phyloP scores from a whole-genome alignment of 1,140 invertebrate genomes.

The Papilio machaon region DNA sequence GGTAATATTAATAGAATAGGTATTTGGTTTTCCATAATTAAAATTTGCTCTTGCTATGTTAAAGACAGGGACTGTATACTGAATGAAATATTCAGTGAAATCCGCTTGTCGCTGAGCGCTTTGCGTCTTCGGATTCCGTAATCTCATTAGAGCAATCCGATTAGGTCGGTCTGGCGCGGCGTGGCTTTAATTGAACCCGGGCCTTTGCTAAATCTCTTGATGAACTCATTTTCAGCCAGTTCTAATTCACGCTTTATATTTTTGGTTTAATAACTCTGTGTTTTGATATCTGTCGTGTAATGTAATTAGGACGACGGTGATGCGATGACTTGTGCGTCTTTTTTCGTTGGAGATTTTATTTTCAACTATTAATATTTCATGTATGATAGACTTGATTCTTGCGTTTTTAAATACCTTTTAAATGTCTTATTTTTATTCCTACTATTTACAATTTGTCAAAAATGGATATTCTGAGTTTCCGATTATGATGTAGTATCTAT shows the following conservation, averaged over 20 bases:
- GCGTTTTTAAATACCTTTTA: too few species aligned
- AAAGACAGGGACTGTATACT: not conserved
- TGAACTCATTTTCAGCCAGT: not conserved
- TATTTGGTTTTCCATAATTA: not conserved
- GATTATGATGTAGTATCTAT: not conserved
- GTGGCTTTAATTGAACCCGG: constrained; percentile 34
- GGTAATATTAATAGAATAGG: too few species aligned
- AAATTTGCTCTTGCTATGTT: not conserved
- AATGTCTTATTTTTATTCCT: too few species aligned
- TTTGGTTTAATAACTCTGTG: not conserved
- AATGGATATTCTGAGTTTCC: too few species aligned
- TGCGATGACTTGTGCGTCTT: not conserved
- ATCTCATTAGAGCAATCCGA: constrained; percentile 65
- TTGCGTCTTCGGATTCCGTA: constrained; percentile 49
- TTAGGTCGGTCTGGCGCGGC: constrained; percentile 49
- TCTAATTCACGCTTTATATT: not conserved
- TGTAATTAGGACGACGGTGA: not conserved
- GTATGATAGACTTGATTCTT: not conserved
- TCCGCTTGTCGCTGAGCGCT: constrained; percentile 29
- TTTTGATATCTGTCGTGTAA: not conserved
- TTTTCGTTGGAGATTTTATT: not conserved
- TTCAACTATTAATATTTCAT: not conserved
- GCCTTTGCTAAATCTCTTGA: constrained; percentile 20
- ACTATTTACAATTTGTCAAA: too few species aligned
- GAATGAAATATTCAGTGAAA: constrained; percentile 19